Percentiles rank a stretch among this genome's conserved stretches.
These are phyloP conservation scores for Muscina levida DNA, from an alignment of 2,888 invertebrate species.

Conservation along the genomic window DNA sequence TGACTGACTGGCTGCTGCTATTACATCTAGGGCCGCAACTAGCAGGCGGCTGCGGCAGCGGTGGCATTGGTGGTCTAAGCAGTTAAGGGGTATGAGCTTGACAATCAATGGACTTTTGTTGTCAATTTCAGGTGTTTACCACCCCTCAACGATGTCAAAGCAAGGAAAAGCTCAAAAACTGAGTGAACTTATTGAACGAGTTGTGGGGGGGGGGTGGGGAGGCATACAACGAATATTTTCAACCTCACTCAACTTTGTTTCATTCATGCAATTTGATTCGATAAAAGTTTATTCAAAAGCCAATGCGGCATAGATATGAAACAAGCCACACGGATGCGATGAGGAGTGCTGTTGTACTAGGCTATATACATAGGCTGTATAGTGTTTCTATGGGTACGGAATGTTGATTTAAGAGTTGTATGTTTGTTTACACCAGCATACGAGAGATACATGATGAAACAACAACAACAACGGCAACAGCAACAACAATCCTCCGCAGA, in stretches of 20 bases:
- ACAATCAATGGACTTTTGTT: conserved; percentile 67
- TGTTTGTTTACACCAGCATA: conserved; percentile 51
- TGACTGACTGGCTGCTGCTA: not conserved
- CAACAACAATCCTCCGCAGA: not conserved
- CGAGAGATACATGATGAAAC: conserved; percentile 43
- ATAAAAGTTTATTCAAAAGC: conserved; percentile 54
- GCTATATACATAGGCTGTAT: conserved; percentile 32
- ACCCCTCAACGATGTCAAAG: conserved; percentile 16
- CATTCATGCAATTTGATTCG: conserved; percentile 21
- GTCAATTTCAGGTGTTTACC: conserved; percentile 68
- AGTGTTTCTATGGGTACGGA: conserved; percentile 17
- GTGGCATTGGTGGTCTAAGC: not conserved
- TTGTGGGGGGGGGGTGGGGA: no score
- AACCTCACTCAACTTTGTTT: conserved; percentile 20
- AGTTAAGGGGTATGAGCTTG: conserved; percentile 44
- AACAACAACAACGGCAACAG: conserved; percentile 34
- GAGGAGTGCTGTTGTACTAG: not conserved
- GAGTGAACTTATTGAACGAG: no score
- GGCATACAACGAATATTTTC: not conserved
- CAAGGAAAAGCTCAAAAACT: no score
- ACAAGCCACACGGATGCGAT: no score
- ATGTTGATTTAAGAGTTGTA: conserved; percentile 40
- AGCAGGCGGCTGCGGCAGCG: no score
- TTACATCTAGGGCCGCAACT: no score
- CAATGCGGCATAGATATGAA: no score